These are phyloP conservation scores for Halotydeus destructor DNA, from an alignment of 1,140 invertebrate species.

Conservation along the genomic window DNA sequence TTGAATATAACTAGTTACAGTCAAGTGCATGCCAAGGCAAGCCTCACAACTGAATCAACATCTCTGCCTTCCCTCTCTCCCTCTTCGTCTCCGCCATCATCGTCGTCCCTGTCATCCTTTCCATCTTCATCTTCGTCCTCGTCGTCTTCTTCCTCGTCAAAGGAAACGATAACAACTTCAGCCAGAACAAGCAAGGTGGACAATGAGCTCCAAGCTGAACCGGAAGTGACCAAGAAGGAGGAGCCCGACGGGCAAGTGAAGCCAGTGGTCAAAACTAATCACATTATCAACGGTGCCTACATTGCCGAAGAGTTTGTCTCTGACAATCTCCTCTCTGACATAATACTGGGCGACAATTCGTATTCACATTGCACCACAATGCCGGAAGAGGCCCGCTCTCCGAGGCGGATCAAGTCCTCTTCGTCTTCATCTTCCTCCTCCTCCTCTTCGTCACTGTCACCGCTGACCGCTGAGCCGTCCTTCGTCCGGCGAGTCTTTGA, in stretches of 20 bases:
- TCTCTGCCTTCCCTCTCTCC: no score
- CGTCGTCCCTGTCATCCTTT: no score
- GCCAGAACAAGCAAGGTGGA: no score
- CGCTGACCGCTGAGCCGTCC: slow-evolving; percentile 10
- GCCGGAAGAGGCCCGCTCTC: neutral
- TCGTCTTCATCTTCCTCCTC: slow-evolving; percentile 1
- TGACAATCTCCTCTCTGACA: slow-evolving; percentile 8
- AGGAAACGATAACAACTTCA: no score
- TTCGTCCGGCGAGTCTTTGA: slow-evolving; percentile 29
- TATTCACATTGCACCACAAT: neutral
- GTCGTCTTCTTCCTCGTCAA: no score
- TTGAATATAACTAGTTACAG: slow-evolving; percentile 18
- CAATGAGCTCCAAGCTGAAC: neutral
- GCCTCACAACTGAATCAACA: no score
- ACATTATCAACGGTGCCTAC: slow-evolving; percentile 16
- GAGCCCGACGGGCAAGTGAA: neutral
- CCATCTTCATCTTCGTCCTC: no score
- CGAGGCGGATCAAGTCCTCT: neutral
- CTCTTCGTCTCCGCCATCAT: no score
- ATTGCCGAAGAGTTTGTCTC: slow-evolving; percentile 17
- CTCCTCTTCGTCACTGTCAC: neutral
- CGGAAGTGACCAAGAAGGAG: no score
- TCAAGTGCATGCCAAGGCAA: slow-evolving; percentile 14
- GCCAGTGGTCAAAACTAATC: slow-evolving; percentile 2
- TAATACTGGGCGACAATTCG: slow-evolving; percentile 12